Evolutionary conservation across 2,797 vertebrate species (phyloP).

Genomic region (Gallinago nigripennis): DNA sequence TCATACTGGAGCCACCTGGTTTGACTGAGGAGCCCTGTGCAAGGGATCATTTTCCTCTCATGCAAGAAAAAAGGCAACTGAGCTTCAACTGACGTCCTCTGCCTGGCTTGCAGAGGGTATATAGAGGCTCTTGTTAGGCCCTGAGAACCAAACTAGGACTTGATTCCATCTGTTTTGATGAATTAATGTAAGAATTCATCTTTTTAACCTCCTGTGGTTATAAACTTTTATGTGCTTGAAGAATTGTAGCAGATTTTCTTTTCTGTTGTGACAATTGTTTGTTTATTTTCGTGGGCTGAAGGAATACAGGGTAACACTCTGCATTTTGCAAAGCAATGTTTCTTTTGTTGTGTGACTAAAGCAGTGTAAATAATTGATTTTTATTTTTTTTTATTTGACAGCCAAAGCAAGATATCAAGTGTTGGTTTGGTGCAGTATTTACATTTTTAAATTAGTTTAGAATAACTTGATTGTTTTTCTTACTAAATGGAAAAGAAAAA

Average conservation of each 20-base stretch:
- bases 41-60: neutral
- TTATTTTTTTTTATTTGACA: constrained; percentile 23
- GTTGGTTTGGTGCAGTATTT: constrained; percentile 11
- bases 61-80: neutral
- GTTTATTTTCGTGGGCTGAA: neutral
- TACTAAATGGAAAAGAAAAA: neutral
- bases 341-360: constrained; percentile 15
- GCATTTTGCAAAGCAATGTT: neutral
- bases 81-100: neutral
- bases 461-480: neutral
- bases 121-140: neutral
- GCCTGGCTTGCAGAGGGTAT: neutral
- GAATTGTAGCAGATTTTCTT: neutral
- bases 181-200: neutral
- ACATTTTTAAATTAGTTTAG: constrained; percentile 14
- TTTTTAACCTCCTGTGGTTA: neutral
- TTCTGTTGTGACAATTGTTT: neutral
- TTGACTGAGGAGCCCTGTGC: neutral
- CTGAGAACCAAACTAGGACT: neutral
- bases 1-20: neutral
- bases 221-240: neutral
- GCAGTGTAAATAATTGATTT: constrained; percentile 7
- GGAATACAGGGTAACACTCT: neutral
- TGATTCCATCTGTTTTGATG: neutral
- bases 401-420: constrained; percentile 15